These are phyloP conservation scores for Drosophila subobscura DNA, from an alignment of 1,140 invertebrate species.

Conservation along the genomic window DNA sequence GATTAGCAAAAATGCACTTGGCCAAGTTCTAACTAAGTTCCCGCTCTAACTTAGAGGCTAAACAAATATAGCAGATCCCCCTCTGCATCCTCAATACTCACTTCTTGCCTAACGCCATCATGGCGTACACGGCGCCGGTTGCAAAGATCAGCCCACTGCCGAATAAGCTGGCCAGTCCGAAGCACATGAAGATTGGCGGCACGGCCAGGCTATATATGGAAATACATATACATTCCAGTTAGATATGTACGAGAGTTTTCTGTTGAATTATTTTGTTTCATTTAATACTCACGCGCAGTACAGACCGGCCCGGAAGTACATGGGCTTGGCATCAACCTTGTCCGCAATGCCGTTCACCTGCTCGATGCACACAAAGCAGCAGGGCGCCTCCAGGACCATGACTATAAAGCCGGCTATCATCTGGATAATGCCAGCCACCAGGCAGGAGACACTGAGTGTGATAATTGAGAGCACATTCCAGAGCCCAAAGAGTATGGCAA, in stretches of 20 bases:
- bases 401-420: constrained; percentile 94
- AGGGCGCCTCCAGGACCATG: constrained; percentile 95
- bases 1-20: constrained; percentile 45
- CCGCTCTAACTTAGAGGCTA: constrained; percentile 24
- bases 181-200: constrained; percentile 91
- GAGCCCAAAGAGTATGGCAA: constrained; percentile 94
- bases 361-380: constrained; percentile 97
- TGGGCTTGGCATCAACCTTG: constrained; percentile 91
- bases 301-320: constrained; percentile 94
- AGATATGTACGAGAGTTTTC: neutral
- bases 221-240: neutral
- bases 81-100: constrained; percentile 85
- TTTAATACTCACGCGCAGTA: constrained; percentile 91
- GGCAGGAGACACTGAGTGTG: constrained; percentile 86
- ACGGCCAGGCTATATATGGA: constrained; percentile 87
- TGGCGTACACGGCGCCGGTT: constrained; percentile 94
- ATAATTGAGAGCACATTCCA: constrained; percentile 91
- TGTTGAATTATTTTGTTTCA: neutral
- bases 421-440: constrained; percentile 94
- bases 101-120: constrained; percentile 97
- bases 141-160: constrained; percentile 94
- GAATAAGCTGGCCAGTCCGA: constrained; percentile 90
- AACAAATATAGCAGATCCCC: neutral
- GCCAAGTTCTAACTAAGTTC: constrained; percentile 12
- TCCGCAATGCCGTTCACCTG: constrained; percentile 93